Percentiles rank a stretch among this genome's conserved stretches.
phyloP scores from a whole-genome alignment of 2,888 invertebrate genomes.

The Caenorhabditis japonica region DNA sequence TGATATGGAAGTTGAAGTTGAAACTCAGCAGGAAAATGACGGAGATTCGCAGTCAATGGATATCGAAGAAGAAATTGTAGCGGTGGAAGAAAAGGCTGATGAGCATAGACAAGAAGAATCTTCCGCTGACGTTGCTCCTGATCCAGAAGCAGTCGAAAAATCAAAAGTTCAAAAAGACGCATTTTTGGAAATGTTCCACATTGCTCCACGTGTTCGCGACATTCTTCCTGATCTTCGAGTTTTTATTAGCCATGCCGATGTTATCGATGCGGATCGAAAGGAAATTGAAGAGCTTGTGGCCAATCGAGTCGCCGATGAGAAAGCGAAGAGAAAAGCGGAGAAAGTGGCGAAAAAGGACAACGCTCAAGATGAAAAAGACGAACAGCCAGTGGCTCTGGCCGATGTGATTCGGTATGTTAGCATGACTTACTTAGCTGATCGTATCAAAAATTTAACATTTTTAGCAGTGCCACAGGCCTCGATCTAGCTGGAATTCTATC shows the following conservation, averaged over 20 bases:
- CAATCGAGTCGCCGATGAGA: slow-evolving; percentile 18
- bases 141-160: slow-evolving; percentile 20
- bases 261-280: slow-evolving; percentile 17
- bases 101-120: too few relatives aligned
- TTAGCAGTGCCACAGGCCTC: slow-evolving; percentile 30
- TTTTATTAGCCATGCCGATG: slow-evolving; percentile 39
- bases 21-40: too few relatives aligned
- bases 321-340: slow-evolving; percentile 33
- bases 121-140: neutral
- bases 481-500: slow-evolving; percentile 20
- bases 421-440: too few relatives aligned
- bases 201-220: slow-evolving; percentile 22
- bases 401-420: slow-evolving; percentile 22
- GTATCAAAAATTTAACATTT: neutral
- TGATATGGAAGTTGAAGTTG: too few relatives aligned
- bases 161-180: slow-evolving; percentile 19
- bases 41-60: too few relatives aligned
- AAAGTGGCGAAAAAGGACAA: slow-evolving; percentile 12
- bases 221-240: slow-evolving; percentile 23
- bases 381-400: slow-evolving; percentile 6
- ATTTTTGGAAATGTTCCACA: slow-evolving; percentile 39
- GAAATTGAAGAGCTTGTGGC: slow-evolving; percentile 30
- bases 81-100: too few relatives aligned
- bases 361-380: neutral
- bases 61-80: too few relatives aligned